These are phyloP conservation scores for Synergus umbraculus DNA, from an alignment of 2,888 invertebrate species.

Conservation along the genomic window DNA sequence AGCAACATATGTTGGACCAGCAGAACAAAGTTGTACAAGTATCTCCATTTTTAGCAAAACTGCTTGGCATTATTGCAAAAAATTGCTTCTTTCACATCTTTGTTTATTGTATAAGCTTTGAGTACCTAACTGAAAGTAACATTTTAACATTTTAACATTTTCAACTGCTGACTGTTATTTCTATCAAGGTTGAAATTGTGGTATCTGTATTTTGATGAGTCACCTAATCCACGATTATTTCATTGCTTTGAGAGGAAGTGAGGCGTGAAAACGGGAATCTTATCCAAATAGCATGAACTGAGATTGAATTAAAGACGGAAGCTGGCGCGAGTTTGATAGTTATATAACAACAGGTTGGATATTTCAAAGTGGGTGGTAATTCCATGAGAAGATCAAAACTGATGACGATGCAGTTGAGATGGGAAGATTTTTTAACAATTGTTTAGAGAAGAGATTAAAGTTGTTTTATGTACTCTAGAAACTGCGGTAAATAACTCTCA, in stretches of 20 bases:
- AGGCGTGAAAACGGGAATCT: not conserved
- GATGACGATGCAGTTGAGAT: not conserved
- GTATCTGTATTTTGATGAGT: not conserved
- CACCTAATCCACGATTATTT: no score
- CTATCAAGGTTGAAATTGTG: not conserved
- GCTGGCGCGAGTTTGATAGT: not conserved
- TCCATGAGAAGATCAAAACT: not conserved
- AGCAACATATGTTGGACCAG: not conserved
- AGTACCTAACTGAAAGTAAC: no score
- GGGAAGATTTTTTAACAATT: not conserved
- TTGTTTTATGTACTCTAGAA: not conserved
- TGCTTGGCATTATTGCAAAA: no score
- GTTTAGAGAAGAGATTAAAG: not conserved
- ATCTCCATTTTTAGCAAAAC: no score
- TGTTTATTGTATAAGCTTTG: no score
- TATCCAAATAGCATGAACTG: not conserved
- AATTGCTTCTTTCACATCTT: no score
- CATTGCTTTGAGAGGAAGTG: no score
- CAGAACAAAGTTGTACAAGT: not conserved
- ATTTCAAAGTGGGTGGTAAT: not conserved
- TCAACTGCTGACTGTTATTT: not conserved
- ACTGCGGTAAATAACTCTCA: no score
- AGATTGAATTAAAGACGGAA: not conserved
- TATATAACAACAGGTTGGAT: not conserved
- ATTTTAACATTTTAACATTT: no score